Evolutionary conservation across 2,888 invertebrate species (phyloP).

Genomic region (Sminthurides aquaticus): DNA sequence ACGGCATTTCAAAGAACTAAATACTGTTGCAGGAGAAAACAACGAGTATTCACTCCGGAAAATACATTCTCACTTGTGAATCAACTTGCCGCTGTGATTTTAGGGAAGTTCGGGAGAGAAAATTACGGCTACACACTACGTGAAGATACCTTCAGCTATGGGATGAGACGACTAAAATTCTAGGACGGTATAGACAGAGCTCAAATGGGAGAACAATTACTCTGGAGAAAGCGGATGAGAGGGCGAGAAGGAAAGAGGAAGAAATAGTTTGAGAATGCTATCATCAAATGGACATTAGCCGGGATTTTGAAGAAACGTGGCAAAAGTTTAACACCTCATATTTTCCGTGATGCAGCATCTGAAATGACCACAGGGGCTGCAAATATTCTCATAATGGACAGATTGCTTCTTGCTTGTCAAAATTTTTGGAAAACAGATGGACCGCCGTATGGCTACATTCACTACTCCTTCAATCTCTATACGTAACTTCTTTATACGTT

Average conservation of each 20-base stretch:
- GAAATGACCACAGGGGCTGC: slow-evolving; percentile 28
- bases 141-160: no score
- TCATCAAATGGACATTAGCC: slow-evolving; percentile 35
- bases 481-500: no score
- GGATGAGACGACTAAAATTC: no score
- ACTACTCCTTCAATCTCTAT: background rate
- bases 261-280: slow-evolving; percentile 9
- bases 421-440: background rate
- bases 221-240: background rate
- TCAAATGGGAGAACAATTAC: slow-evolving; percentile 1
- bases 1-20: no score
- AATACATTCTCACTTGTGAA: no score
- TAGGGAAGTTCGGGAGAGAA: no score
- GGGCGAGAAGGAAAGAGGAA: background rate
- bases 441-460: background rate
- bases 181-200: no score
- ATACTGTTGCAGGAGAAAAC: no score
- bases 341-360: slow-evolving; percentile 29
- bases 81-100: no score
- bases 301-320: slow-evolving; percentile 21
- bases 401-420: background rate
- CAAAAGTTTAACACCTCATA: slow-evolving; percentile 30
- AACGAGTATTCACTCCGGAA: no score
- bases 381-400: slow-evolving; percentile 9
- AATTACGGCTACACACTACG: no score